These are phyloP conservation scores for Calameuta pallipes DNA, from an alignment of 2,888 invertebrate species.

Conservation along the genomic window DNA sequence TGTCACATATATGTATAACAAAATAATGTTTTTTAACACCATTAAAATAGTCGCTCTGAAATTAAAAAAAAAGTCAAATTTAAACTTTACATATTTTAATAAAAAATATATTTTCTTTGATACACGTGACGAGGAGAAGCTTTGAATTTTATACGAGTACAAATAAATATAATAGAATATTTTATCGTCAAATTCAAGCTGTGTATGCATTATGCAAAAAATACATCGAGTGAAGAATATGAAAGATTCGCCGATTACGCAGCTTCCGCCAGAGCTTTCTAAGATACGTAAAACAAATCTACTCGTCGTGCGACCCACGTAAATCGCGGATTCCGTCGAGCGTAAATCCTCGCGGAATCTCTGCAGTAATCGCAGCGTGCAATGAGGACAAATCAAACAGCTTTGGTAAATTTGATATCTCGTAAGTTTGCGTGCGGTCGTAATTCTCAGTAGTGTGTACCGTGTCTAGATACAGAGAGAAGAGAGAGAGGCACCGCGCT, in stretches of 20 bases:
- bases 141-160: not conserved
- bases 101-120: no score
- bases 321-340: not conserved
- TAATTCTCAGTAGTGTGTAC: constrained; percentile 19
- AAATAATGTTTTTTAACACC: no score
- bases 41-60: no score
- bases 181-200: not conserved
- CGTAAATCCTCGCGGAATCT: not conserved
- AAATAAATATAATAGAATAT: not conserved
- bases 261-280: not conserved
- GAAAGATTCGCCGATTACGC: not conserved
- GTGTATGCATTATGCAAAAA: not conserved
- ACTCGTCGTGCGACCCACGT: not conserved
- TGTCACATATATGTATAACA: no score
- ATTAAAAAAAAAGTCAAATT: no score
- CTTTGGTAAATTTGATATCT: constrained; percentile 20
- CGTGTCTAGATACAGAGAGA: not conserved
- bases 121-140: no score
- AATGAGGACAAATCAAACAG: constrained; percentile 15
- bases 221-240: not conserved
- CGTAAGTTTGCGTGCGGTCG: constrained; percentile 14
- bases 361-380: not conserved
- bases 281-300: not conserved
- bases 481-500: not conserved
- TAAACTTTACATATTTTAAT: no score